phyloP scores from a whole-genome alignment of 2,888 invertebrate species.

The Uloborus plumipes region DNA sequence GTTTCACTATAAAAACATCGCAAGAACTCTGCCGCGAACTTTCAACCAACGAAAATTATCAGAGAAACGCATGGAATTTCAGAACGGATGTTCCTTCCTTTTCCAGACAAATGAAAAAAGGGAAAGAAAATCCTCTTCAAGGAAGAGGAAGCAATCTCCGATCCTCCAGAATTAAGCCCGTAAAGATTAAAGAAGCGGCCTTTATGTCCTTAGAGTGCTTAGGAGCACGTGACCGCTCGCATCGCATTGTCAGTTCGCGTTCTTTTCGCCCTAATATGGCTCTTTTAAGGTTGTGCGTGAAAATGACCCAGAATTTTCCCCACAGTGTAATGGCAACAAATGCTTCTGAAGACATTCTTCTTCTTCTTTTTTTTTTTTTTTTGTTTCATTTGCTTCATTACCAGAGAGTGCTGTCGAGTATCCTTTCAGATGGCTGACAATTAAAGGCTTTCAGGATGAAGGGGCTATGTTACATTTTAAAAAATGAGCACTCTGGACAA shows the following conservation, averaged over 20 bases:
- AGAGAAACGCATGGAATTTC: too few species aligned
- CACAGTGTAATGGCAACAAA: constrained; percentile 12
- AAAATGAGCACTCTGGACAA: too few species aligned
- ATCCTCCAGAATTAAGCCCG: constrained; percentile 25
- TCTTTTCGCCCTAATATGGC: constrained; percentile 13
- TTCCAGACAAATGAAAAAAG: too few species aligned
- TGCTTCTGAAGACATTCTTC: background rate
- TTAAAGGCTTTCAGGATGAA: too few species aligned
- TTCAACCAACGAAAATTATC: too few species aligned
- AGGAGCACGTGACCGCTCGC: constrained; percentile 33
- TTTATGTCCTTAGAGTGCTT: constrained; percentile 45
- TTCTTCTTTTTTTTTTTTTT: too few species aligned
- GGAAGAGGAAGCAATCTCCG: constrained; percentile 23
- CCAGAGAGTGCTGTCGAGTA: too few species aligned
- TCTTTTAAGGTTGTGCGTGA: constrained; percentile 31
- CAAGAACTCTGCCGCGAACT: too few species aligned
- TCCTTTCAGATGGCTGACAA: too few species aligned
- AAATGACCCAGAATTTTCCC: constrained; percentile 14
- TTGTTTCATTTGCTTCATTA: background rate
- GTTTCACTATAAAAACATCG: too few species aligned
- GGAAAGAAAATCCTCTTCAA: constrained; percentile 10
- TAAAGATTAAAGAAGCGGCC: constrained; percentile 46
- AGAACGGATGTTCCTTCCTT: too few species aligned
- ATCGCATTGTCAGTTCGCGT: constrained; percentile 9
- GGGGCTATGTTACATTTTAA: too few species aligned